These are phyloP conservation scores for Hystrix brachyura DNA, from an alignment of 2,113 vertebrate genomes.

Conservation along the genomic window DNA sequence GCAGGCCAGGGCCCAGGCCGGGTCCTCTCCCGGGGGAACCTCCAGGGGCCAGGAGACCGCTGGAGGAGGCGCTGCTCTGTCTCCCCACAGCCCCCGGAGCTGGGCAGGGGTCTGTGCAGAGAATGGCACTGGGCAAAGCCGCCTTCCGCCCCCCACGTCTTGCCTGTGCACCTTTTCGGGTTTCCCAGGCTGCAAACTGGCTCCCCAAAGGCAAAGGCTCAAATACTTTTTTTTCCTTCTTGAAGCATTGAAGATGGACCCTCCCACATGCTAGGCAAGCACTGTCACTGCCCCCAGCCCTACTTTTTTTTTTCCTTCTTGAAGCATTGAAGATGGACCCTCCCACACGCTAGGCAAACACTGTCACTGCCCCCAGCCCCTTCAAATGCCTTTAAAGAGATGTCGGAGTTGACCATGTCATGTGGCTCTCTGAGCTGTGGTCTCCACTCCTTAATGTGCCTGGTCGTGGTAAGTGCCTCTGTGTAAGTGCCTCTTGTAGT, in stretches of 20 bases:
- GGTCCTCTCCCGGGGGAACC: too few species aligned
- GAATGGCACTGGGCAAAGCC: not conserved
- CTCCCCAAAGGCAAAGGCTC: not conserved
- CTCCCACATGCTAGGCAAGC: not conserved
- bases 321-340: not conserved
- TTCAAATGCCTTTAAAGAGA: not conserved
- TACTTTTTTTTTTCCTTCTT: not conserved
- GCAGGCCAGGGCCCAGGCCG: not conserved
- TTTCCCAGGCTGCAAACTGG: not conserved
- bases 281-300: not conserved
- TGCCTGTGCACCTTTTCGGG: accelerated
- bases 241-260: not conserved
- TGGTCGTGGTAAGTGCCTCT: too few species aligned
- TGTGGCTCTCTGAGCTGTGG: too few species aligned
- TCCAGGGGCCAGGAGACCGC: not conserved
- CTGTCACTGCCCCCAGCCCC: not conserved
- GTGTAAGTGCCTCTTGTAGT: not conserved
- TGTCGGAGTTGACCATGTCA: not conserved
- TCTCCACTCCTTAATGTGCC: not conserved
- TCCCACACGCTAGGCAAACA: not conserved
- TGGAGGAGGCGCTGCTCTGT: not conserved
- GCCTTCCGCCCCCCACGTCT: not conserved
- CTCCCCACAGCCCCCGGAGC: not conserved
- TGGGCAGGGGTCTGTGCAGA: not conserved
- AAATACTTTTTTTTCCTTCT: not conserved